Evolutionary conservation across 2,888 invertebrate species (phyloP).

Genomic region (Autographa gamma): DNA sequence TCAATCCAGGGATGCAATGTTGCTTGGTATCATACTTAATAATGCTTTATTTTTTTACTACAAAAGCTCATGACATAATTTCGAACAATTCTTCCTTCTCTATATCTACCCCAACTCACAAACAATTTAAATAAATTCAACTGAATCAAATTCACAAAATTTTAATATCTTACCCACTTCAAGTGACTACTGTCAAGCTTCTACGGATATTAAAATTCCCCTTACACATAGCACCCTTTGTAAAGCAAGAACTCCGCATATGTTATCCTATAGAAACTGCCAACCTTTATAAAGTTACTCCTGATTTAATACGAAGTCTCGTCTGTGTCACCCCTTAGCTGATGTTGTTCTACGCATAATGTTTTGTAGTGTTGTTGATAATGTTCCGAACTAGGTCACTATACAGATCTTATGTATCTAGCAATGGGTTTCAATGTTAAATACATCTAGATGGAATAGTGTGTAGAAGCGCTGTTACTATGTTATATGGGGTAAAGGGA

Average conservation of each 20-base stretch:
- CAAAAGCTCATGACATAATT: too few species aligned
- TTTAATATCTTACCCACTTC: background rate
- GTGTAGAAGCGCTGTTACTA: background rate
- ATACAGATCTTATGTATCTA: conserved; percentile 37
- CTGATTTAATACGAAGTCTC: background rate
- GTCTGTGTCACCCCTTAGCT: conserved; percentile 15
- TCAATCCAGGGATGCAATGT: too few species aligned
- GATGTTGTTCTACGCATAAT: conserved; percentile 44
- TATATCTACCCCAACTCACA: too few species aligned
- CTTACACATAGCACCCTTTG: background rate
- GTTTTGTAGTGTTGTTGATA: conserved; percentile 50
- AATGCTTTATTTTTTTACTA: too few species aligned
- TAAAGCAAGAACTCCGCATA: background rate
- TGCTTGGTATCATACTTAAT: too few species aligned
- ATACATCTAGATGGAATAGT: conserved; percentile 9
- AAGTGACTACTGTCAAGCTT: background rate
- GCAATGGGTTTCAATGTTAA: conserved; percentile 44
- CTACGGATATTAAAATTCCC: background rate
- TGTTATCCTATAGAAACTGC: background rate
- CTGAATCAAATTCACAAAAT: background rate
- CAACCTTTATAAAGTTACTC: background rate
- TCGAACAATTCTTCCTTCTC: too few species aligned
- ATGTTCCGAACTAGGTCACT: conserved; percentile 49
- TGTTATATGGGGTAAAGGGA: too few species aligned
- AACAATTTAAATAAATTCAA: too few species aligned